These are phyloP conservation scores for Siniperca scherzeri DNA, from an alignment of 2,797 vertebrate species.

Conservation along the genomic window DNA sequence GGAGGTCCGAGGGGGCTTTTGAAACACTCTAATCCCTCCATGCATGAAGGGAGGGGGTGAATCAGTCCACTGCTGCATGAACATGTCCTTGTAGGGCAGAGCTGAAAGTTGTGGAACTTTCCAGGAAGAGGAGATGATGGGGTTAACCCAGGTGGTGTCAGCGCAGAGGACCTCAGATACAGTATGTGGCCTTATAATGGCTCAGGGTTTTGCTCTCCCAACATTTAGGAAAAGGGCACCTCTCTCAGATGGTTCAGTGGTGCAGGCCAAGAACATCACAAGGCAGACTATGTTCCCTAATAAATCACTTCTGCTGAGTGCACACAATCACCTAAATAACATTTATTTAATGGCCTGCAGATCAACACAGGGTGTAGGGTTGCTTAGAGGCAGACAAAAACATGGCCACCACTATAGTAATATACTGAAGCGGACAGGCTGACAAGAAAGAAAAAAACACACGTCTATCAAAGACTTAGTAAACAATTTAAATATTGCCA, in stretches of 20 bases:
- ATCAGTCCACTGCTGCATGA: slow-evolving; percentile 15
- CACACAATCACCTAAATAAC: slow-evolving; percentile 69
- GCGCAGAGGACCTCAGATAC: background rate
- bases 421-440: background rate
- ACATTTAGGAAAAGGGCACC: slow-evolving; percentile 32
- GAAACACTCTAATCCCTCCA: slow-evolving; percentile 37
- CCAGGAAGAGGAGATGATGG: slow-evolving; percentile 27
- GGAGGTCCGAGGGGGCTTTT: slow-evolving; percentile 8
- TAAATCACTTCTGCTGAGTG: slow-evolving; percentile 73
- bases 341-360: slow-evolving; percentile 65
- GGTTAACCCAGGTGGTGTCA: slow-evolving; percentile 27
- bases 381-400: slow-evolving; percentile 44
- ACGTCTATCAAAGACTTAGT: background rate
- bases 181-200: background rate
- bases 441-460: background rate
- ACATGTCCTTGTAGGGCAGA: slow-evolving; percentile 35
- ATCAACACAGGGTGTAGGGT: slow-evolving; percentile 56
- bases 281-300: slow-evolving; percentile 59
- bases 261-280: slow-evolving; percentile 53
- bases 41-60: background rate
- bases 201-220: background rate
- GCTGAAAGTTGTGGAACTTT: slow-evolving; percentile 42
- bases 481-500: background rate
- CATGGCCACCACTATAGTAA: slow-evolving; percentile 17
- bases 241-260: slow-evolving; percentile 25